Evolutionary conservation across 1,140 invertebrate species (phyloP).

Genomic region (Heliconius hewitsoni): DNA sequence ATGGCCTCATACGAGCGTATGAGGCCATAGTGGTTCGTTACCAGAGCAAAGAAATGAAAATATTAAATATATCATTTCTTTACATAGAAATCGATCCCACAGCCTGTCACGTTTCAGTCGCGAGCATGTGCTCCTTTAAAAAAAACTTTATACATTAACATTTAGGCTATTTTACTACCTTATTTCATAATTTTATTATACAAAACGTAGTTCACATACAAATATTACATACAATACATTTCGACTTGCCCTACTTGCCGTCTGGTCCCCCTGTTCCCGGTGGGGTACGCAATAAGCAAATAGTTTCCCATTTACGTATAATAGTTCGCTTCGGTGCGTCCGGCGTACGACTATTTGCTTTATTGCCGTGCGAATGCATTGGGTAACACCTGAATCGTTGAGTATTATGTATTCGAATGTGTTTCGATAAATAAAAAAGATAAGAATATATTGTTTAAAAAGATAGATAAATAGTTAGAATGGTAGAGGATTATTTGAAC

Average conservation of each 20-base stretch:
- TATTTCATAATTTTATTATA: background rate
- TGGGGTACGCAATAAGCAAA: conserved; percentile 47
- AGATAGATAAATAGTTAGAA: no score
- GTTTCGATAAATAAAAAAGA: background rate
- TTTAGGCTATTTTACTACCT: no score
- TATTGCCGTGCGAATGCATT: conserved; percentile 42
- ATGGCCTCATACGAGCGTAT: no score
- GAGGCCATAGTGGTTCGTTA: no score
- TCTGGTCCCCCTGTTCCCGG: conserved; percentile 27
- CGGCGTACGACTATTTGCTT: conserved; percentile 41
- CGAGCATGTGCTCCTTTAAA: no score
- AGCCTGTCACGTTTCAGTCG: no score
- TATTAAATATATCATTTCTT: no score
- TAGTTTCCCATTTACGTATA: conserved; percentile 48
- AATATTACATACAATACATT: background rate
- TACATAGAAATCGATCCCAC: no score
- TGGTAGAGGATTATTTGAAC: no score
- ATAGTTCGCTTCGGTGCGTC: conserved; percentile 37
- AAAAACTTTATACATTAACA: no score
- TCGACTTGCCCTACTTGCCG: conserved; percentile 6
- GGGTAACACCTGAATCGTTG: conserved; percentile 23
- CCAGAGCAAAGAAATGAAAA: no score
- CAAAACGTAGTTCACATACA: background rate
- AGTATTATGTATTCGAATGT: background rate
- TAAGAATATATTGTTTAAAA: no score